Conservation (phyloP, 2,113 vertebrate species). For the Morone chrysops region DNA sequence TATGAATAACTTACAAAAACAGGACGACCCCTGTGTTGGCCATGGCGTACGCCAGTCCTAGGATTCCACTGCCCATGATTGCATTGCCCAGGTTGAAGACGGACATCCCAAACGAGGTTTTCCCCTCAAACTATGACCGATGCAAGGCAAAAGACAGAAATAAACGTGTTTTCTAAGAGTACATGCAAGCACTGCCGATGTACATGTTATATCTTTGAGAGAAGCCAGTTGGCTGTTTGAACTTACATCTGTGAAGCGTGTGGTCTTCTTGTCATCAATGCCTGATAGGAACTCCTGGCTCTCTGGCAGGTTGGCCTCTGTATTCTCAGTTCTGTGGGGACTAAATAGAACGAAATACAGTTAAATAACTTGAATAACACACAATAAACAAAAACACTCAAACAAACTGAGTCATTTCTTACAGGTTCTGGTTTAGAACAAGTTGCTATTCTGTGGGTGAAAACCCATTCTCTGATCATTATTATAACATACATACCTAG, state of each 20-base stretch:
- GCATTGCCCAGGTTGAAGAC: slow-evolving; percentile 99
- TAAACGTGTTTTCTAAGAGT: not conserved
- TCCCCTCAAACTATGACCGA: slow-evolving; percentile 92
- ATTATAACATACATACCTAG: slow-evolving; percentile 73
- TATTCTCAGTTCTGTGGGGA: slow-evolving; percentile 85
- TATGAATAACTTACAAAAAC: slow-evolving; percentile 91
- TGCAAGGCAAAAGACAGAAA: not conserved
- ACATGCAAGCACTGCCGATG: not conserved
- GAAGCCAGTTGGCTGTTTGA: not conserved
- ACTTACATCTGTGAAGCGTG: slow-evolving; percentile 92
- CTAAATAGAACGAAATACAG: slow-evolving; percentile 46
- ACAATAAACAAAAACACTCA: not conserved
- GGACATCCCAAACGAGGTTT: slow-evolving; percentile 97
- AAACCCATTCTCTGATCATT: slow-evolving; percentile 3
- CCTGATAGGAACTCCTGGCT: slow-evolving; percentile 90
- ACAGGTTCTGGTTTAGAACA: not conserved
- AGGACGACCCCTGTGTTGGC: slow-evolving; percentile 96
- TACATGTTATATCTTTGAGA: not conserved
- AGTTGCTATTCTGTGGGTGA: not conserved
- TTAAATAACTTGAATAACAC: slow-evolving; percentile 12
- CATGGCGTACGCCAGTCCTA: slow-evolving; percentile 97
- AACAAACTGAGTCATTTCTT: not conserved
- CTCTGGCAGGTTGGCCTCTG: slow-evolving; percentile 81
- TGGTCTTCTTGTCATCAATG: slow-evolving; percentile 87
- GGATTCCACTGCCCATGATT: slow-evolving; percentile 99